Base-by-base conservation (phyloP, 2,113 vertebrate species). In the Lophura nycthemera region DNA sequence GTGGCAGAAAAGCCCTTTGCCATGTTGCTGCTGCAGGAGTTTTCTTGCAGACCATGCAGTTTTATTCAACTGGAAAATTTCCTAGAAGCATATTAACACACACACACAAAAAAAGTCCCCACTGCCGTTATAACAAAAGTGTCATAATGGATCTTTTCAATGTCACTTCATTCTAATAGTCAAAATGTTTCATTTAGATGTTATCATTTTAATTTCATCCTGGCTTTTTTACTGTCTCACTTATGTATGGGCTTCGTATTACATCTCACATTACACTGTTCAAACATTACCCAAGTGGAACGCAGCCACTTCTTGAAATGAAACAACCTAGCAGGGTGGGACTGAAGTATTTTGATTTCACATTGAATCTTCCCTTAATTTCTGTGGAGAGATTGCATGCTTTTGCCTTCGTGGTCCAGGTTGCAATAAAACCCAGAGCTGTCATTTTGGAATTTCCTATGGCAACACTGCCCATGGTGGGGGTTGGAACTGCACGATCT, bases 51-150 rank as follows among this genome's bases (percentile, higher is more conserved):
- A 86, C 69, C 43, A 42, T 2, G 47, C 48, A 61, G 72, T 65
- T 90, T 90, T 50, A 40, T 16, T 56, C 63, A 83, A 66, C 61
- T 76, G 67, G 73, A 83, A 83, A 79, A 56, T 61, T 25, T 80
- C 86, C 78, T 90, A 24, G 78, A 70, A 83, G 78, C 4, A 0
- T 38, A 70, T 83, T 79, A 83, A 66, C 65, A 65, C 11, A 3
- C 38, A 38, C 38, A 42, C 38, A 42, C 12, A 20, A 12, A 65
- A 38, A 17, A 45, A 66, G 32, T 21, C 19, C 64, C 64, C 1
- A 6, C 19, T 7, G 4, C 10, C n/a, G 27, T 82, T 74, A 54
- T 56, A 65, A 64, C 40, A 42, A 16, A 86, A 76, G 29, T 13
- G 42, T 34, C 1, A 0, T 47, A 76, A 84, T 30, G 42, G 52